A percentile compares a stretch with the other conserved stretches of the same genome.
Conservation (phyloP, 1,140 invertebrate genomes). For the Drosophila sturtevanti region DNA sequence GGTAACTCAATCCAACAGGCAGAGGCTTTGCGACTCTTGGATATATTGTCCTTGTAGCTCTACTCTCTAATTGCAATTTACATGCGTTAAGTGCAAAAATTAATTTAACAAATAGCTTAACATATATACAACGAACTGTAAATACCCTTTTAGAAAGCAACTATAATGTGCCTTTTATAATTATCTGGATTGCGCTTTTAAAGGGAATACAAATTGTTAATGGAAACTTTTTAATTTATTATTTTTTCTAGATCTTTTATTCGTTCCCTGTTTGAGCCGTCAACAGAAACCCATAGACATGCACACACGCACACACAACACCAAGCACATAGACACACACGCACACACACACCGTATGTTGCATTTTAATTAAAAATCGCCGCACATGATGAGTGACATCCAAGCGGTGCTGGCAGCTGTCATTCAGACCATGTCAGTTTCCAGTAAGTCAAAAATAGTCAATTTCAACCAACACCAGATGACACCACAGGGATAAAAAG, state of each 20-base stretch:
- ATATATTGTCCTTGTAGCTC: slow-evolving; percentile 27
- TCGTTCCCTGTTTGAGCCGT: slow-evolving; percentile 64
- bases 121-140: not conserved
- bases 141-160: not conserved
- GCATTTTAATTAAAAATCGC: slow-evolving; percentile 76
- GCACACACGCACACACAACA: slow-evolving; percentile 10
- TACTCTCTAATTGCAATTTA: slow-evolving; percentile 63
- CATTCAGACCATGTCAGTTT: slow-evolving; percentile 32
- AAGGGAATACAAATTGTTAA: no score
- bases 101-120: slow-evolving; percentile 57
- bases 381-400: slow-evolving; percentile 9
- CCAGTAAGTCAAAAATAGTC: slow-evolving; percentile 53
- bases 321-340: slow-evolving; percentile 15
- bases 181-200: no score
- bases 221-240: no score
- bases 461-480: slow-evolving; percentile 37
- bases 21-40: no score
- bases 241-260: slow-evolving; percentile 32
- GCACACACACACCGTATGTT: slow-evolving; percentile 47
- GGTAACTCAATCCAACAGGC: slow-evolving; percentile 55
- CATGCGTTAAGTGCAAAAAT: slow-evolving; percentile 74
- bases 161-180: no score
- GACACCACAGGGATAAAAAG: slow-evolving; percentile 12
- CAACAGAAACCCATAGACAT: no score
- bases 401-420: slow-evolving; percentile 23